Percentiles rank a stretch among this genome's conserved stretches.
phyloP scores from a whole-genome alignment of 2,888 invertebrate species.

The Callosobruchus maculatus region DNA sequence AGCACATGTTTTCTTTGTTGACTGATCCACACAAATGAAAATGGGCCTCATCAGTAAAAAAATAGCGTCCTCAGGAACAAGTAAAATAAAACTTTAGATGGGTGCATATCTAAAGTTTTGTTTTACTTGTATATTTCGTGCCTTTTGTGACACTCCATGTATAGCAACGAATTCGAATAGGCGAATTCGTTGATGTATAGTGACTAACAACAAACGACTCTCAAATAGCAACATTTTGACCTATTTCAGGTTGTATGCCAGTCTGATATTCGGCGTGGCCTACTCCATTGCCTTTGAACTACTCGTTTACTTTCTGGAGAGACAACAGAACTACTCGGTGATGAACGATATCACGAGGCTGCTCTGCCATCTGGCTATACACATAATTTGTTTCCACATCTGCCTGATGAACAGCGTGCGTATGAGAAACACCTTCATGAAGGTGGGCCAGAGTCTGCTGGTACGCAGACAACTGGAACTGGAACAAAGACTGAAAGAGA shows the following conservation, averaged over 20 bases:
- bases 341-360: constrained; percentile 64
- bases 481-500: constrained; percentile 92
- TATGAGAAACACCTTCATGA: constrained; percentile 94
- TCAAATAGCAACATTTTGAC: no score
- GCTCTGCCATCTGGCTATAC: constrained; percentile 83
- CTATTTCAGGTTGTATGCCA: constrained; percentile 82
- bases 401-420: constrained; percentile 89
- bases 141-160: no score
- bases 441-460: constrained; percentile 88
- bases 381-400: constrained; percentile 89
- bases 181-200: no score
- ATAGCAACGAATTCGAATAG: no score
- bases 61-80: no score
- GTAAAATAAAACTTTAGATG: no score
- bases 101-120: no score
- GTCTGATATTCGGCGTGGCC: constrained; percentile 71
- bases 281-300: constrained; percentile 87
- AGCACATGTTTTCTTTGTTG: no score
- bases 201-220: no score
- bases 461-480: constrained; percentile 86
- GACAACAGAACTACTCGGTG: constrained; percentile 20
- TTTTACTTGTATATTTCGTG: no score
- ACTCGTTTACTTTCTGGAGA: constrained; percentile 52
- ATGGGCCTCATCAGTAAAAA: no score
- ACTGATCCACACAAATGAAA: no score